Percentiles rank a stretch among this genome's conserved stretches.
phyloP scores from a whole-genome alignment of 2,888 invertebrate genomes.

The Papilio demoleus region DNA sequence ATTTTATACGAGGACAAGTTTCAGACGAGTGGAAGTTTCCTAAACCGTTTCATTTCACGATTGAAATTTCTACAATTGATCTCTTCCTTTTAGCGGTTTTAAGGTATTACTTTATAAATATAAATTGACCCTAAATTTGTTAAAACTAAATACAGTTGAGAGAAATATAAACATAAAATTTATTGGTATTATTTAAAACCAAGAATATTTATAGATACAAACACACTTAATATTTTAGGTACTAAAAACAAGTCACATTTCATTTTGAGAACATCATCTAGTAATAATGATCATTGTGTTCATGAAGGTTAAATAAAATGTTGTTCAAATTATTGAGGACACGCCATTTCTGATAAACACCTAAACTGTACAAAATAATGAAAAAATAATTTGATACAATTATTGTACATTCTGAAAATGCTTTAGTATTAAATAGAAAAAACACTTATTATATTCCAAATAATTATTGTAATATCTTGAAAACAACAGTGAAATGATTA shows the following conservation, averaged over 20 bases:
- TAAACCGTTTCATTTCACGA: not conserved
- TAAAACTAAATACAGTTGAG: not conserved
- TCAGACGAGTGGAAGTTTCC: conserved; percentile 1
- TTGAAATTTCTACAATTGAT: not conserved
- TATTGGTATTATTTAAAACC: not conserved
- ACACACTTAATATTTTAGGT: not conserved
- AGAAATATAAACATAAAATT: not conserved
- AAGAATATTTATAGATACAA: not conserved
- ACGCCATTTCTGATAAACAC: not conserved
- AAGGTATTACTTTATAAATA: not conserved
- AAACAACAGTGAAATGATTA: no score
- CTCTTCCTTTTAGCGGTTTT: not conserved
- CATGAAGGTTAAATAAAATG: not conserved
- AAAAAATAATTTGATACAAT: not conserved
- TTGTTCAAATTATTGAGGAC: not conserved
- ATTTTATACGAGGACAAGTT: conserved; percentile 19
- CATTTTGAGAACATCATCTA: not conserved
- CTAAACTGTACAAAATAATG: not conserved
- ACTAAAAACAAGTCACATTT: not conserved
- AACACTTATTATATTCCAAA: not conserved
- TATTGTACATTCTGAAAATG: not conserved
- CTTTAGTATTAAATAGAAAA: not conserved
- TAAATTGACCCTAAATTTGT: not conserved
- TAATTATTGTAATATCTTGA: no score
- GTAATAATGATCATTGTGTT: not conserved